Evolutionary conservation across 2,113 vertebrate species (phyloP), one percentile per base, ranked within the genome.

Genomic region (Phylloscopus trochiloides): DNA sequence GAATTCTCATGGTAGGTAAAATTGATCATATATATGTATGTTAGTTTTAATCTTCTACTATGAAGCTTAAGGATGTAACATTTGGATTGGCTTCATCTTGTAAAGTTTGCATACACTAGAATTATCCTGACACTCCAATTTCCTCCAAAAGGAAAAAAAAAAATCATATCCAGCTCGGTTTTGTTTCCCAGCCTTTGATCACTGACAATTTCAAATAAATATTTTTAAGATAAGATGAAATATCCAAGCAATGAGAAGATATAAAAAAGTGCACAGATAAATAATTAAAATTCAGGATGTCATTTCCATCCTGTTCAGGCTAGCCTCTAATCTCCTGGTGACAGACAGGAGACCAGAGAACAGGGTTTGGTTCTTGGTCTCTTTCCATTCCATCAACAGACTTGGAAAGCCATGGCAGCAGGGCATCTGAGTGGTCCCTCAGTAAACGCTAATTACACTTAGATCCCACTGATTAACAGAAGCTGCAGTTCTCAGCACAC

Each of bases 161-260:
- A 91, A 92, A 81, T 91, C 95, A 87, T 77, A 97, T 82, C 92
- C 95, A 96, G 95, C 95, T 98, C 65, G 17, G 92, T 97, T 98
- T 98, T 98, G 86, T 97, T 97, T 97, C 93, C 86, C 88, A 94
- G 96, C 89, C 96, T 98, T 97, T 98, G 97, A 98, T 98, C 96
- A 97, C 86, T 95, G 97, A 96, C 93, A 96, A 98, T 98, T 98
- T 98, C 96, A 98, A 97, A 98, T 97, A 97, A 97, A 97, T 97
- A 97, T 97, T 97, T 97, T 98, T 98, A 97, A 96, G 96, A 94
- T 94, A 96, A 98, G 92, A 97, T 83, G 96, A 98, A 97, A 97
- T 97, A 97, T 90, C 93, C 95, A 88, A 96, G 97, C 93, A 95
- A 90, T 80, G 50, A 93, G 70, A 94, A 95, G 96, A 95, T 90